Evolutionary conservation across 35 echinoderm and acorn worm genomes (phyloP).

Genomic region (Lytechinus pictus): DNA sequence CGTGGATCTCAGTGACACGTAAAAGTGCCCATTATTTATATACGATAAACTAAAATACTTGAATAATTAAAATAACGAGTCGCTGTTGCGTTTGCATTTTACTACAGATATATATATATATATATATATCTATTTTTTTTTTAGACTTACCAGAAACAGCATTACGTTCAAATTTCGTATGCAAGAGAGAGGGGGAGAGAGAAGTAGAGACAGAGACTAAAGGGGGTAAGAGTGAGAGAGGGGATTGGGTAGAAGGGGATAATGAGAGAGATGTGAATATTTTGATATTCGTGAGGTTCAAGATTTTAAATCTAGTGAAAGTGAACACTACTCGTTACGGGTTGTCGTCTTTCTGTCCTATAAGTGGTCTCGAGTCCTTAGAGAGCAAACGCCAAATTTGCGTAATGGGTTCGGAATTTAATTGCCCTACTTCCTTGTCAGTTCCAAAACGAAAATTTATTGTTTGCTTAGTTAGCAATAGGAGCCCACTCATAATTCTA

Average conservation of each 20-base stretch:
- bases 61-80: too few relatives aligned
- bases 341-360: not conserved
- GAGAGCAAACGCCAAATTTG: constrained; percentile 17
- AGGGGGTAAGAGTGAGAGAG: too few relatives aligned
- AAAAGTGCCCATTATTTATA: too few relatives aligned
- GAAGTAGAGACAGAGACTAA: too few relatives aligned
- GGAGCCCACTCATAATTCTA: constrained; percentile 10
- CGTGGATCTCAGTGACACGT: too few relatives aligned
- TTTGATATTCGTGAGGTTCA: not conserved
- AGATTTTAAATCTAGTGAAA: not conserved
- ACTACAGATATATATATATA: too few relatives aligned
- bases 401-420: constrained; percentile 11
- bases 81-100: too few relatives aligned
- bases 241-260: too few relatives aligned
- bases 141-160: too few relatives aligned
- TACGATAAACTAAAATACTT: too few relatives aligned
- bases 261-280: too few relatives aligned
- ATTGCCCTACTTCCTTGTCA: constrained; percentile 10
- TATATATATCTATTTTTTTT: too few relatives aligned
- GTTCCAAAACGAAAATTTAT: not conserved
- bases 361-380: constrained; percentile 9
- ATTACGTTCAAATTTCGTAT: not conserved
- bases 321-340: not conserved
- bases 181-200: not conserved
- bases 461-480: constrained; percentile 13